Base-by-base conservation (phyloP, 2,797 vertebrate species). In the Brotogeris chrysoptera region DNA sequence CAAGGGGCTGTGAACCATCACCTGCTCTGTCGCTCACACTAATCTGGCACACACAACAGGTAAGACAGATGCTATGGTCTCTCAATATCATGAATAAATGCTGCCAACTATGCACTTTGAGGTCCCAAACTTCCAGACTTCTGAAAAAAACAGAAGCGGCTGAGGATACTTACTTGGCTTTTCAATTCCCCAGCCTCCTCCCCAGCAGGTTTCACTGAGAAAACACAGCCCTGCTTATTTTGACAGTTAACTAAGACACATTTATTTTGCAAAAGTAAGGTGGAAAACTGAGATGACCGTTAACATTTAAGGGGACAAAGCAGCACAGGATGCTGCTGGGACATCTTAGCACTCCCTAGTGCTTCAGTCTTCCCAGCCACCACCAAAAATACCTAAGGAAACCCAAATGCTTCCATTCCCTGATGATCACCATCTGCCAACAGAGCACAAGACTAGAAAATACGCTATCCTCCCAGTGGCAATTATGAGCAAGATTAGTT, bases 11-110 rank as follows among this genome's bases (percentile, higher is more conserved):
- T 27, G n/a, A 28, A 17, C 55, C 59, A 27, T 28, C n/a, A n/a
- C 4, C 30, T n/a, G 13, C 34, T 44, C 30, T 32, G 59, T 30
- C 1, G 1, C 23, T 41, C 47, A 61, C 4, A 0, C 41, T 47
- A 34, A 19, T 24, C 55, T 28, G 44, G 15, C 68, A 74, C 30
- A 49, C 27, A 27, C 16, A 34, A 3, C 32, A 46, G 27, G 10
- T 66, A 61, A 34, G 25, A 59, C 11, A 70, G 21, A 32, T 0
- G 0, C 19, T 34, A 50, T 3, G 0, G 16, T 44, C n/a, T n/a
- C 46, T 18, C 4, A 5, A 2, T 28, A 61, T 16, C 28, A 49
- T 61, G 46, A 86, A 39, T 2, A 61, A 32, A 41, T 0, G 1
- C 13, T 73, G 44, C 13, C 46, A 39, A 32, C 11, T 17, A 50